A percentile compares a stretch with the other conserved stretches of the same genome.
Conservation (phyloP, 2,113 vertebrate genomes). For the Cettia cetti region DNA sequence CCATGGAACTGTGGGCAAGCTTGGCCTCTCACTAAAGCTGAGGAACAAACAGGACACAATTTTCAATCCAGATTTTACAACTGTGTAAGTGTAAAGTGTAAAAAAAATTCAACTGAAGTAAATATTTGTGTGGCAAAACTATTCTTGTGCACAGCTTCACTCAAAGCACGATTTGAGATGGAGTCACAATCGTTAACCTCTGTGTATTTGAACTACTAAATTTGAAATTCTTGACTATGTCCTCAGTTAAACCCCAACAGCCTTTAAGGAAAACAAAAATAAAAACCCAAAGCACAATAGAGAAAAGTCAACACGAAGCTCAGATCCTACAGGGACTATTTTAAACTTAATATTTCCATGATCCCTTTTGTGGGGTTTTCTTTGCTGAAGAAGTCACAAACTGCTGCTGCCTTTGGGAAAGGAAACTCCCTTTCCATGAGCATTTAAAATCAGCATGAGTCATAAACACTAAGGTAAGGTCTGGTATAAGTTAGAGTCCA, state of each 20-base stretch:
- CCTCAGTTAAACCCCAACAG: background rate
- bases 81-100: rapidly evolving
- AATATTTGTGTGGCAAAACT: background rate
- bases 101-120: background rate
- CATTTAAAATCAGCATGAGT: background rate
- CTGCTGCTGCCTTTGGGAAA: background rate
- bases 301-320: background rate
- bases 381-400: background rate
- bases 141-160: background rate
- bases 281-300: background rate
- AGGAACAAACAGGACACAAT: background rate
- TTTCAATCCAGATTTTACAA: background rate
- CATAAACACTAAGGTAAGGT: background rate
- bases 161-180: background rate
- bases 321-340: background rate
- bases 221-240: background rate
- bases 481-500: background rate
- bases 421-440: background rate
- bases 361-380: background rate
- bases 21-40: background rate
- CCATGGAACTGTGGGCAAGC: background rate
- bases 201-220: rapidly evolving
- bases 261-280: background rate
- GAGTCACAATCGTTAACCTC: background rate
- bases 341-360: background rate